Conservation (phyloP, 92 coral and sea anemone genomes). For the Pocillopora grandis region DNA sequence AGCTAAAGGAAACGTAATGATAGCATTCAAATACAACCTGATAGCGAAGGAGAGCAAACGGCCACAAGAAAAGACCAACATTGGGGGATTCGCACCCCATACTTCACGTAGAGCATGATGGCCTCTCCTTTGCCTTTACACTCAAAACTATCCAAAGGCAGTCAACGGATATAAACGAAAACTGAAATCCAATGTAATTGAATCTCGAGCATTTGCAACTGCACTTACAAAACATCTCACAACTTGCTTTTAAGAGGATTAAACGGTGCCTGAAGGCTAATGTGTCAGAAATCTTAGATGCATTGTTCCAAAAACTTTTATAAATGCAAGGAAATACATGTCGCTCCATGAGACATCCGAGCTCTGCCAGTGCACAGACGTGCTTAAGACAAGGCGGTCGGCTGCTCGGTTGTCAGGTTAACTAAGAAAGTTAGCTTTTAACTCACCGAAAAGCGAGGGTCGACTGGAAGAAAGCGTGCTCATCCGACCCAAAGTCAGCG, state of each 20-base stretch:
- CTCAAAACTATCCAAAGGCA: background rate
- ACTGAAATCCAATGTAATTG: background rate
- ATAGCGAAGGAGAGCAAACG: no score
- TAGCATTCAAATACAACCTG: no score
- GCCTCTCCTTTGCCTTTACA: background rate
- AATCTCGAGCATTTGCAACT: background rate
- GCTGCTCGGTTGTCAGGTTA: background rate
- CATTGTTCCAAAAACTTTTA: no score
- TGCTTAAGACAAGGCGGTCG: background rate
- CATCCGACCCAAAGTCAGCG: constrained; percentile 86
- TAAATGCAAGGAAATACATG: no score
- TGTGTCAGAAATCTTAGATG: no score
- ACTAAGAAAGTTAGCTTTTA: background rate
- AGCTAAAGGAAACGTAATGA: background rate
- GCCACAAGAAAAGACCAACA: no score
- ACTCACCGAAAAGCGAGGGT: constrained; percentile 83
- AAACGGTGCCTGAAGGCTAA: no score
- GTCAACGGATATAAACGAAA: background rate
- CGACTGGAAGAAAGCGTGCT: constrained; percentile 58
- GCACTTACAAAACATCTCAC: background rate
- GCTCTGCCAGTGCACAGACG: no score
- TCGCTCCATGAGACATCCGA: no score
- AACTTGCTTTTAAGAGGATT: no score
- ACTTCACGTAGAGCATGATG: no score
- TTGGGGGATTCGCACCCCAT: no score